These are phyloP conservation scores for Zapornia atra DNA, from an alignment of 2,113 vertebrate genomes.

Conservation along the genomic window DNA sequence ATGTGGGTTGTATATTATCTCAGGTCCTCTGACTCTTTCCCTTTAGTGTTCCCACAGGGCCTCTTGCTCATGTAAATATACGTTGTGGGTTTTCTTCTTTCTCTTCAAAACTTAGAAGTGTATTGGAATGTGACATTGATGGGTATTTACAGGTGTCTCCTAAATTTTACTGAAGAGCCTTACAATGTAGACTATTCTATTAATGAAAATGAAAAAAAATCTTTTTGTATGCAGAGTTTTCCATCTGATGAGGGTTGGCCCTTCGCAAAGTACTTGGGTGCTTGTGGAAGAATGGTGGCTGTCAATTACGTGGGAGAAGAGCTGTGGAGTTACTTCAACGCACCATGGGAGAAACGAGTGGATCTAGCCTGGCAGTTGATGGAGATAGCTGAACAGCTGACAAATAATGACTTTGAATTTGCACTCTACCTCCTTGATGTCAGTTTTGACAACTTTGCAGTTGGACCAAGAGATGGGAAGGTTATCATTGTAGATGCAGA, in stretches of 20 bases:
- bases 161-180: background rate
- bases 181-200: background rate
- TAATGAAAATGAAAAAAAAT: background rate
- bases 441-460: conserved; percentile 99
- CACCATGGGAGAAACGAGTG: conserved; percentile 94
- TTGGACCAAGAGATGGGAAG: conserved; percentile 94
- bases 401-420: conserved; percentile 99
- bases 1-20: no score
- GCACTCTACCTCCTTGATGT: conserved; percentile 99
- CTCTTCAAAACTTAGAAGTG: background rate
- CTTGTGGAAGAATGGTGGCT: conserved; percentile 95
- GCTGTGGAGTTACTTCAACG: conserved; percentile 96
- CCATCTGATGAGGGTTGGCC: conserved; percentile 99
- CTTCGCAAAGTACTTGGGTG: conserved; percentile 96
- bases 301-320: conserved; percentile 98
- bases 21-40: no score
- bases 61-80: background rate
- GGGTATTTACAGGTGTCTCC: background rate
- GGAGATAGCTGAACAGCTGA: conserved; percentile 98
- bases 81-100: background rate
- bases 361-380: conserved; percentile 95
- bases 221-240: conserved; percentile 85
- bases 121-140: background rate
- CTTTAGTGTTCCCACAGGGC: background rate
- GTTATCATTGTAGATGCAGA: conserved; percentile 98